Evolutionary conservation across 1,140 invertebrate species (phyloP).

Genomic region (Ips nitidus): DNA sequence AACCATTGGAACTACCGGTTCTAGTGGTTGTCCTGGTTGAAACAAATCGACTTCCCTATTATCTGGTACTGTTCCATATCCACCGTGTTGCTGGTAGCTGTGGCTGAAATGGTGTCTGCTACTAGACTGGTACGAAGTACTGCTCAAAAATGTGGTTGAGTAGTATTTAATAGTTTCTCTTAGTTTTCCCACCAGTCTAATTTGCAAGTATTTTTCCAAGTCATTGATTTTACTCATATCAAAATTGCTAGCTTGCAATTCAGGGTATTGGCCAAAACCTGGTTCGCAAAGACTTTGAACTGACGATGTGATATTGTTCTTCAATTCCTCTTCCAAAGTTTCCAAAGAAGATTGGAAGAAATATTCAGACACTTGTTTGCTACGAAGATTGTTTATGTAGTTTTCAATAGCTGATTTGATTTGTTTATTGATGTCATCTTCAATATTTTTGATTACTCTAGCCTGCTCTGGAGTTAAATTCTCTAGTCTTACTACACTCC

Average conservation of each 20-base stretch:
- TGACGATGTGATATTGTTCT: constrained; percentile 12
- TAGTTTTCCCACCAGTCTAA: constrained; percentile 15
- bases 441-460: constrained; percentile 16
- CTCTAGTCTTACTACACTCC: constrained; percentile 10
- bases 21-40: not conserved
- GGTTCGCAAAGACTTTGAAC: constrained; percentile 9
- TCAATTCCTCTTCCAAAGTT: constrained; percentile 9
- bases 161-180: constrained; percentile 2
- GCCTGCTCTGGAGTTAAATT: constrained; percentile 17
- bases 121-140: not conserved
- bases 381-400: not conserved
- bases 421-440: constrained; percentile 8
- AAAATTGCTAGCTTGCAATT: constrained; percentile 12
- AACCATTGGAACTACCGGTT: not conserved
- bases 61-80: not conserved
- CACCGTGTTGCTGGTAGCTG: not conserved
- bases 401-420: constrained; percentile 1
- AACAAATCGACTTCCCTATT: too few species aligned
- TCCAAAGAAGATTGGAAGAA: constrained; percentile 4
- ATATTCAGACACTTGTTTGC: not conserved
- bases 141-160: not conserved
- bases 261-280: constrained; percentile 13
- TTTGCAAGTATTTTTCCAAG: constrained; percentile 23
- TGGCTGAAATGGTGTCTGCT: not conserved
- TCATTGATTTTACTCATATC: constrained; percentile 16